A percentile compares a stretch with the other conserved stretches of the same genome.
Evolutionary conservation across 2,888 invertebrate species (phyloP).

Genomic region (Torymus auratus): DNA sequence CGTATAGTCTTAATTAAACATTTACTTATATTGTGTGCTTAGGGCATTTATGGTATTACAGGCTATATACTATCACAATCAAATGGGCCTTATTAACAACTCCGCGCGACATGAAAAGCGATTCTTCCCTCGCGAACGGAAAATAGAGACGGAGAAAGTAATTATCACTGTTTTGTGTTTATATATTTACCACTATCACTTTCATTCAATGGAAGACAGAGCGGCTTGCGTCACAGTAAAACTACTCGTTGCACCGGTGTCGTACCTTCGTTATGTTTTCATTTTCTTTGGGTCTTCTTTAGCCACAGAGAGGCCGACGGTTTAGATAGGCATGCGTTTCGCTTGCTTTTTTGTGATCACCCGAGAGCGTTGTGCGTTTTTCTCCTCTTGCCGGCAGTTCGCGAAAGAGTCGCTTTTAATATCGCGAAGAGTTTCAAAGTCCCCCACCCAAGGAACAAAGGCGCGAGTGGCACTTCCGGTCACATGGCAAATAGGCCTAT

Average conservation of each 20-base stretch:
- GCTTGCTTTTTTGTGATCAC: background rate
- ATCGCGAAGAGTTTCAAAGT: constrained; percentile 61
- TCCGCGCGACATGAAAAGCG: constrained; percentile 62
- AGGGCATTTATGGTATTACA: constrained; percentile 68
- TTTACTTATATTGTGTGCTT: constrained; percentile 63
- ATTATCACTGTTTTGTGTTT: constrained; percentile 49
- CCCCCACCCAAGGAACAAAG: constrained; percentile 62
- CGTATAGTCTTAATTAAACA: constrained; percentile 58
- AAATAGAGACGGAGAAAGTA: constrained; percentile 27
- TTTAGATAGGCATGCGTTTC: constrained; percentile 17
- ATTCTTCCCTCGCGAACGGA: constrained; percentile 54
- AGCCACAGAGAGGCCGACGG: constrained; percentile 18
- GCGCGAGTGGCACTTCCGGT: constrained; percentile 58
- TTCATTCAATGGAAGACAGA: constrained; percentile 53
- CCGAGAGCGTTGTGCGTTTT: constrained; percentile 51
- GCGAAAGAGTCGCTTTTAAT: constrained; percentile 62
- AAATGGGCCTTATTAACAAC: constrained; percentile 64
- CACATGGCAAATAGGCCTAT: constrained; percentile 44
- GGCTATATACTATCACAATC: constrained; percentile 72
- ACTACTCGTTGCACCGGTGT: constrained; percentile 54
- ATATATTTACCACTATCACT: constrained; percentile 54
- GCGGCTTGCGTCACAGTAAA: constrained; percentile 39
- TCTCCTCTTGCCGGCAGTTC: constrained; percentile 11
- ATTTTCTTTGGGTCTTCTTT: background rate
- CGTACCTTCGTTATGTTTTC: constrained; percentile 42